phyloP scores from a whole-genome alignment of 1,140 invertebrate genomes.

The Neotoxoptera formosana region DNA sequence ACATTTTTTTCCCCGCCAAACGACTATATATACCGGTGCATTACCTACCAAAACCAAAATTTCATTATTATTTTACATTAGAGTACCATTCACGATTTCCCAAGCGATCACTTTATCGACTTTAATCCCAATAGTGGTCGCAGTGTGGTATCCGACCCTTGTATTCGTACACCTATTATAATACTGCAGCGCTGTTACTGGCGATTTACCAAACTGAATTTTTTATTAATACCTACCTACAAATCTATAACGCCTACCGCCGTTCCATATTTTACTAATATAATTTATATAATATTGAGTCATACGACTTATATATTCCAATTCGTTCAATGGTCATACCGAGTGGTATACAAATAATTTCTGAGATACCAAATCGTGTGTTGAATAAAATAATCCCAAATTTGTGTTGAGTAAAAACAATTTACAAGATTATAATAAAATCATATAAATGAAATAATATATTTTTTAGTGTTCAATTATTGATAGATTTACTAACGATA shows the following conservation, averaged over 20 bases:
- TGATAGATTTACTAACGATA: neutral
- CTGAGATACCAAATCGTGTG: neutral
- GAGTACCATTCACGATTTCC: constrained; percentile 29
- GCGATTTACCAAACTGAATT: constrained; percentile 15
- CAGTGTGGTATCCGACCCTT: neutral
- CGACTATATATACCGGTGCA: neutral
- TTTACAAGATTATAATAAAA: neutral
- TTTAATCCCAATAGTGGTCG: neutral
- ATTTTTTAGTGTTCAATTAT: neutral
- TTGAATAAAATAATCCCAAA: neutral
- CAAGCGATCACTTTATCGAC: constrained; percentile 47
- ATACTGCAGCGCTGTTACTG: neutral
- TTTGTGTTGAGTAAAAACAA: neutral
- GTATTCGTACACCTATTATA: neutral
- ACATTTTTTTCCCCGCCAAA: neutral
- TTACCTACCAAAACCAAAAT: constrained; percentile 29
- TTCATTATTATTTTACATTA: constrained; percentile 36
- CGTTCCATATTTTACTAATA: neutral
- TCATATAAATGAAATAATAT: neutral
- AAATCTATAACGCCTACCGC: neutral
- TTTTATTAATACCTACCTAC: neutral
- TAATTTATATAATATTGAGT: neutral
- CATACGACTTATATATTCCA: neutral
- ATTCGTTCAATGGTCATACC: neutral
- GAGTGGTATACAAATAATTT: neutral